A percentile compares a stretch with the other conserved stretches of the same genome.
Evolutionary conservation across 1,140 invertebrate genomes (phyloP).

Genomic region (Ylistrum balloti): DNA sequence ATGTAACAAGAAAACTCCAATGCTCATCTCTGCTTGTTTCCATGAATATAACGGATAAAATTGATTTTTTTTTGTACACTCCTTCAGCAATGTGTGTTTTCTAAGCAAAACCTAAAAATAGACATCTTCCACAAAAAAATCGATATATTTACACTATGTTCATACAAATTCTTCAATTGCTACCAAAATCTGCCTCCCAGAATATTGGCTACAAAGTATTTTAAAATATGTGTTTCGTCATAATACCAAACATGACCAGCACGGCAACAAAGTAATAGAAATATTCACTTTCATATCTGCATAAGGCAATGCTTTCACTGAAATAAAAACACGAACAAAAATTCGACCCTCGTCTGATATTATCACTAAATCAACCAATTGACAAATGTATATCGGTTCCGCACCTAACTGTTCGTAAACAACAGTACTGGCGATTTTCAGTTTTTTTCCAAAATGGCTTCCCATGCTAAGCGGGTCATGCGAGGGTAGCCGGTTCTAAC

Average conservation of each 20-base stretch:
- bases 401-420: not conserved
- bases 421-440: not conserved
- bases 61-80: conserved; percentile 32
- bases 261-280: not conserved
- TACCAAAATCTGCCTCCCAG: not conserved
- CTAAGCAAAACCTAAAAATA: conserved; percentile 15
- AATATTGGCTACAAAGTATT: not conserved
- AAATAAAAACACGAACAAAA: not conserved
- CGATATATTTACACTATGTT: conserved; percentile 30
- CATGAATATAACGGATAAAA: not conserved
- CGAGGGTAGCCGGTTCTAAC: not conserved
- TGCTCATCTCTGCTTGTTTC: not conserved
- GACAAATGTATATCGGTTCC: not conserved
- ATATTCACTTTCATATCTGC: not conserved
- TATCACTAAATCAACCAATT: not conserved
- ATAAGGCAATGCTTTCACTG: not conserved
- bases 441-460: conserved; percentile 38
- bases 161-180: not conserved
- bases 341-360: not conserved
- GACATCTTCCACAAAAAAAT: conserved; percentile 17
- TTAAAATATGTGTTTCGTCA: not conserved
- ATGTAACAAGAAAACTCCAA: not conserved
- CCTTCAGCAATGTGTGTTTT: not conserved
- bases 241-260: not conserved
- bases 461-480: not conserved